These are phyloP conservation scores for Perca fluviatilis DNA, from an alignment of 2,113 vertebrate genomes.

Conservation along the genomic window DNA sequence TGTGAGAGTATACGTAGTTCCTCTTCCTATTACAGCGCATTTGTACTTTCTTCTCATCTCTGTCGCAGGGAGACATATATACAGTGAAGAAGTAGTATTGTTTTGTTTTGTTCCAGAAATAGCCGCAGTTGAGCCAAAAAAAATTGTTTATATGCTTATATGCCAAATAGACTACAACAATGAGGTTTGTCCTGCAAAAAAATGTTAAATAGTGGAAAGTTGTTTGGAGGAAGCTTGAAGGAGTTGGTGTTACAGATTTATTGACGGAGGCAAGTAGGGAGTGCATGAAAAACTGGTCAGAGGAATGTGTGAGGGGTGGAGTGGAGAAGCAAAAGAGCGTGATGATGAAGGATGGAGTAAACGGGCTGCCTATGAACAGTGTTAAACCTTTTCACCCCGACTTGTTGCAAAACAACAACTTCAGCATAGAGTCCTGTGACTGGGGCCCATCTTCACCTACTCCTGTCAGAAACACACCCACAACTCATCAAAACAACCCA, in stretches of 20 bases:
- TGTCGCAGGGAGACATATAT: neutral
- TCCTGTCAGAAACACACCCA: slow-evolving; percentile 9
- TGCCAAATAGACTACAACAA: neutral
- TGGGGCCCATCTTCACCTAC: neutral
- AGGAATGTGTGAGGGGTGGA: slow-evolving; percentile 28
- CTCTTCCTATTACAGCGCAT: slow-evolving; percentile 29
- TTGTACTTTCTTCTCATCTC: slow-evolving; percentile 15
- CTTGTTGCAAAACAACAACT: slow-evolving; percentile 1
- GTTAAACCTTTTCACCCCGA: slow-evolving; percentile 12
- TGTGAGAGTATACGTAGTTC: slow-evolving; percentile 15
- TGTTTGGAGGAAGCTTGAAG: neutral
- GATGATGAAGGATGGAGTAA: slow-evolving; percentile 30
- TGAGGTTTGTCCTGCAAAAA: neutral
- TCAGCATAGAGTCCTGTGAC: neutral
- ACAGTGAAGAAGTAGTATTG: neutral
- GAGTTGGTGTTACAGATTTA: slow-evolving; percentile 23
- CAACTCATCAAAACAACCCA: neutral
- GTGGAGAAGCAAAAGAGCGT: neutral
- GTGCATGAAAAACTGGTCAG: slow-evolving; percentile 1
- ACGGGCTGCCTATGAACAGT: neutral
- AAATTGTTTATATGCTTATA: neutral
- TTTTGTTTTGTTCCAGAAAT: neutral
- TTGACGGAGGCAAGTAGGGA: slow-evolving; percentile 6
- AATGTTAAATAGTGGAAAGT: neutral
- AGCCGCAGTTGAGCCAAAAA: neutral